Evolutionary conservation across 2,797 vertebrate species (phyloP).

Genomic region (Megalops cyprinoides): DNA sequence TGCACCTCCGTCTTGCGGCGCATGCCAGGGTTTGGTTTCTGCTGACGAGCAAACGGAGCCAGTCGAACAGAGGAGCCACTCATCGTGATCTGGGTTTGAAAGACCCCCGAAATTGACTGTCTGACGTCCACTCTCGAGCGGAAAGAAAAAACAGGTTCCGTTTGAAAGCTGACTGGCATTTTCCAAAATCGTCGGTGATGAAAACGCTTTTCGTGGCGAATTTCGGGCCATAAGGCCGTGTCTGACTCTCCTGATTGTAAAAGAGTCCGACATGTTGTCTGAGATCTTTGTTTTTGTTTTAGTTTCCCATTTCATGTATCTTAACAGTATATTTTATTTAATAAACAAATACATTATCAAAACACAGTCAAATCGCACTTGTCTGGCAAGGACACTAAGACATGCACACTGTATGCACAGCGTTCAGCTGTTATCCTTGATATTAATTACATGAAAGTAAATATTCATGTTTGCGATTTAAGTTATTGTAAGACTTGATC

Average conservation of each 20-base stretch:
- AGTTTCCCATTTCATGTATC: background rate
- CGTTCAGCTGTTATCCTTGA: too few relatives aligned
- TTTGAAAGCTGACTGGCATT: constrained; percentile 58
- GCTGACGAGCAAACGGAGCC: constrained; percentile 47
- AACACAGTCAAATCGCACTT: background rate
- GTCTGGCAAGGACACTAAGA: background rate
- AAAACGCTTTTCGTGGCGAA: constrained; percentile 70
- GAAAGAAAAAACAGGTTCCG: constrained; percentile 53
- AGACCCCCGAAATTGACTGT: constrained; percentile 61
- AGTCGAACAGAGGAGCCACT: constrained; percentile 63
- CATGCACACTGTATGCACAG: too few relatives aligned
- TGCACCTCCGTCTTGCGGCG: background rate
- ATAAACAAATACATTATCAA: background rate
- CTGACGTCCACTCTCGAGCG: constrained; percentile 52
- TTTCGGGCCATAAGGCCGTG: constrained; percentile 69
- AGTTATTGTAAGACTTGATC: too few relatives aligned
- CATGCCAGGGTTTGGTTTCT: constrained; percentile 42
- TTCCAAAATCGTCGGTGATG: constrained; percentile 68
- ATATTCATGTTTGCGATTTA: too few relatives aligned
- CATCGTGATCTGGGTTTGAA: constrained; percentile 62
- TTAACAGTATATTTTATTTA: background rate
- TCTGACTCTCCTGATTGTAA: constrained; percentile 74
- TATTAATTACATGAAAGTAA: too few relatives aligned
- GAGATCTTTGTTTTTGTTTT: background rate
- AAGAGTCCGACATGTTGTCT: constrained; percentile 58